These are phyloP conservation scores for Synchiropus splendidus DNA, from an alignment of 2,113 vertebrate species.

Conservation along the genomic window DNA sequence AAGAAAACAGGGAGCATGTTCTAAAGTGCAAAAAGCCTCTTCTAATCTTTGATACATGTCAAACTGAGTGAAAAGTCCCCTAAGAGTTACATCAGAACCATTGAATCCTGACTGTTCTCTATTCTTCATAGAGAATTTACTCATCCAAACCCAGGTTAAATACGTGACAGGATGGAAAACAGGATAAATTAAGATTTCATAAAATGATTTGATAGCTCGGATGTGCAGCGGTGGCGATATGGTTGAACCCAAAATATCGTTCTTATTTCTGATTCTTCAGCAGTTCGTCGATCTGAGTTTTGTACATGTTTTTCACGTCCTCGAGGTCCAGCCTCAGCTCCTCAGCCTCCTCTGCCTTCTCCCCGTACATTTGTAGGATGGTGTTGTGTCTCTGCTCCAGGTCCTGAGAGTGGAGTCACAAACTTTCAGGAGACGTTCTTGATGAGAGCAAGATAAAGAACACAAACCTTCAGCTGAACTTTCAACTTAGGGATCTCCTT, in stretches of 20 bases:
- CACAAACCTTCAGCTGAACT: slow-evolving; percentile 76
- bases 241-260: too few relatives aligned
- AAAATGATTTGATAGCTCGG: too few relatives aligned
- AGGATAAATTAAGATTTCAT: too few relatives aligned
- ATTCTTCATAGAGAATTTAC: slow-evolving; percentile 19
- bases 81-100: too few relatives aligned
- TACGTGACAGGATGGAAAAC: too few relatives aligned
- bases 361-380: slow-evolving; percentile 98
- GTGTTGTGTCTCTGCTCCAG: slow-evolving; percentile 97
- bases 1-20: slow-evolving; percentile 15
- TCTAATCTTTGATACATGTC: neutral
- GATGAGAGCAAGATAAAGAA: too few relatives aligned
- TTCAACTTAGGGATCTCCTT: slow-evolving; percentile 83
- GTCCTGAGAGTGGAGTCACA: slow-evolving; percentile 66
- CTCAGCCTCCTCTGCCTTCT: slow-evolving; percentile 96
- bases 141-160: slow-evolving; percentile 10
- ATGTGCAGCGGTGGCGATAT: too few relatives aligned
- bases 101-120: neutral
- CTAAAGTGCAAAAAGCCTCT: slow-evolving; percentile 41
- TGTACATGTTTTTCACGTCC: slow-evolving; percentile 98
- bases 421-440: neutral
- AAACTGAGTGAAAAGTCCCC: too few relatives aligned
- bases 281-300: slow-evolving; percentile 95
- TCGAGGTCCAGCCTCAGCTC: slow-evolving; percentile 90
- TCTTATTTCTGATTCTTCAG: slow-evolving; percentile 73